Base-by-base conservation (phyloP, 2,888 invertebrate genomes). In the Himalopsyche anomala region DNA sequence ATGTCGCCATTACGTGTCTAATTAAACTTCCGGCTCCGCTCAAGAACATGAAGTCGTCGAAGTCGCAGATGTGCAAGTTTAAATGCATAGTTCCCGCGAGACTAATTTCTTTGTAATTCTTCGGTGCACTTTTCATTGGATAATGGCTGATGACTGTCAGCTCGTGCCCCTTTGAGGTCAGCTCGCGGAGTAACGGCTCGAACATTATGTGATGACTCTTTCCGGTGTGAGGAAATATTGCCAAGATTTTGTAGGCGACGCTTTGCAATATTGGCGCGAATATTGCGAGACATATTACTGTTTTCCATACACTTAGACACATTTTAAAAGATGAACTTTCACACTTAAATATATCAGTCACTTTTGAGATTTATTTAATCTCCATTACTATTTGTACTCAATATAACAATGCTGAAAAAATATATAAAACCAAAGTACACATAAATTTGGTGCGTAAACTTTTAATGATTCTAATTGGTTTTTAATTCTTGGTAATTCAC, bases 71-170 rank as follows among this genome's bases (percentile, higher is more conserved):
- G 15, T 89, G 81, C 6, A 90, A 28, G 0, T 15, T 8, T 0
- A 89, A 88, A 1, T 89, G 0, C 4, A 87, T 88, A 0, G 90
- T 90, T 0, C 85, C 87, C 0, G 89, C 45, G 0, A 90, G 85
- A 8, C 91, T 89, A 82, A 92, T 89, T 83, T 93, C 92, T 3
- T 89, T 90, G 74, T 92, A 90, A 89, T 91, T 92, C 0, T 90
- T 87, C 42, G 90, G 89, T 11, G 90, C 89, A 40, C 91, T 90
- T 85, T 90, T 90, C 81, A 90, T 87, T 0, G 92, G 91, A 84
- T 91, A 91, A 45, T 91, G 89, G 82, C 92, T 90, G 5, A 92
- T 89, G 12, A 91, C 90, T 5, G 90, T 91, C 15, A 92, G 90
- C 42, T 91, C 89, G 87, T 92, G 91, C 5, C 91, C 90, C 80